phyloP scores from a whole-genome alignment of 2,797 vertebrate species.

The Valencia hispanica region DNA sequence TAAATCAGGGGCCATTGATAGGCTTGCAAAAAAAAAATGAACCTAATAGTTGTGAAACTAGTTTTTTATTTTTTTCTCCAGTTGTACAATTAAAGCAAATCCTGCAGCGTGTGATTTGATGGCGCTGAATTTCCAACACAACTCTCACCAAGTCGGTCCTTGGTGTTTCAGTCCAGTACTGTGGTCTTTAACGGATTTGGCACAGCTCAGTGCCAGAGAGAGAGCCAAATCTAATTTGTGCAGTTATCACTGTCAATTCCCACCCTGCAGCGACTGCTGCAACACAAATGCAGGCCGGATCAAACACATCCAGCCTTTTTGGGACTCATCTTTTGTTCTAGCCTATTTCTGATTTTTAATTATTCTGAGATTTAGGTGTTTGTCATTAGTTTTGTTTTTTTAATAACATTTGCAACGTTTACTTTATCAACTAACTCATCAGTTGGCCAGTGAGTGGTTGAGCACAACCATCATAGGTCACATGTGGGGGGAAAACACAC shows the following conservation, averaged over 20 bases:
- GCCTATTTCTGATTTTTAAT: slow-evolving; percentile 28
- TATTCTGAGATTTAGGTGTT: neutral
- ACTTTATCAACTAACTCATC: neutral
- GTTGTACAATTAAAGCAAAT: slow-evolving; percentile 51
- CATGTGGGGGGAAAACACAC: neutral
- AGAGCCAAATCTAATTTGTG: slow-evolving; percentile 74
- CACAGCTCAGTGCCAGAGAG: slow-evolving; percentile 60
- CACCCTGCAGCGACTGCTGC: slow-evolving; percentile 50
- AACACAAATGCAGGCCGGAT: slow-evolving; percentile 66
- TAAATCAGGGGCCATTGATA: slow-evolving; percentile 49
- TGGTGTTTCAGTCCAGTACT: slow-evolving; percentile 48
- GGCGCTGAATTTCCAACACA: slow-evolving; percentile 60
- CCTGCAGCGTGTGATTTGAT: slow-evolving; percentile 38
- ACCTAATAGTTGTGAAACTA: slow-evolving; percentile 49
- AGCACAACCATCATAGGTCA: neutral
- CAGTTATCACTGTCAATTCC: slow-evolving; percentile 72
- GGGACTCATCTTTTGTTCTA: slow-evolving; percentile 2
- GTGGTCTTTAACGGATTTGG: slow-evolving; percentile 66
- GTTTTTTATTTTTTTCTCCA: slow-evolving; percentile 35
- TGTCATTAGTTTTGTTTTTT: slow-evolving; percentile 15
- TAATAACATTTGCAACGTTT: neutral
- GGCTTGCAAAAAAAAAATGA: slow-evolving; percentile 35
- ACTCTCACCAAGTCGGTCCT: slow-evolving; percentile 48
- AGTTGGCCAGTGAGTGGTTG: neutral
- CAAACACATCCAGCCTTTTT: slow-evolving; percentile 62